Evolutionary conservation across 2,797 vertebrate genomes (phyloP).

Genomic region (Sebastes reedi): DNA sequence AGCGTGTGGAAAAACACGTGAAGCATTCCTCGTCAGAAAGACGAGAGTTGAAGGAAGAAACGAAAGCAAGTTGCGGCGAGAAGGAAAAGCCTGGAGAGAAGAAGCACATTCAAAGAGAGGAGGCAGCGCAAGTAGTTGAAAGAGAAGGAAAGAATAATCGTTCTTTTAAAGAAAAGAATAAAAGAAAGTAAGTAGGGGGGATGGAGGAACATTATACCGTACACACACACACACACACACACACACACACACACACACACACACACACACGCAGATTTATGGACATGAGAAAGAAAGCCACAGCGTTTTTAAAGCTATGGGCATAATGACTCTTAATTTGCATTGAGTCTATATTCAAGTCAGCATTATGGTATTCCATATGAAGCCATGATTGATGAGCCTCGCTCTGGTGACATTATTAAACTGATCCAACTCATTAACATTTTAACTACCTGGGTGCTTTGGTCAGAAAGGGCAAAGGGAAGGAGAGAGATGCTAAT

Average conservation of each 20-base stretch:
- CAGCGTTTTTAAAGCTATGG: constrained; percentile 12
- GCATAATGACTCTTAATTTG: constrained; percentile 48
- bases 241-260: background rate
- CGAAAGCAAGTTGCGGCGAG: constrained; percentile 15
- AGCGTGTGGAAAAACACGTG: background rate
- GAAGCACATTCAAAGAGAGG: constrained; percentile 1
- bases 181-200: background rate
- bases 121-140: background rate
- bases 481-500: constrained; percentile 31
- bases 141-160: background rate
- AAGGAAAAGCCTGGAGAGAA: constrained; percentile 28
- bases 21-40: constrained; percentile 36
- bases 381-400: constrained; percentile 72
- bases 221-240: no score
- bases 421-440: constrained; percentile 78
- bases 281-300: constrained; percentile 9
- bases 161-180: background rate
- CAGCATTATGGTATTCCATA: constrained; percentile 60
- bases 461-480: constrained; percentile 53
- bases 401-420: constrained; percentile 75
- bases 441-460: constrained; percentile 71
- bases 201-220: background rate
- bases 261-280: background rate
- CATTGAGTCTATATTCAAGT: constrained; percentile 56
- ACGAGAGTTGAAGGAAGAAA: constrained; percentile 13